Percentiles rank a stretch among this genome's conserved stretches.
Conservation (phyloP, 2,797 vertebrate genomes). For the Macrochelys suwanniensis region DNA sequence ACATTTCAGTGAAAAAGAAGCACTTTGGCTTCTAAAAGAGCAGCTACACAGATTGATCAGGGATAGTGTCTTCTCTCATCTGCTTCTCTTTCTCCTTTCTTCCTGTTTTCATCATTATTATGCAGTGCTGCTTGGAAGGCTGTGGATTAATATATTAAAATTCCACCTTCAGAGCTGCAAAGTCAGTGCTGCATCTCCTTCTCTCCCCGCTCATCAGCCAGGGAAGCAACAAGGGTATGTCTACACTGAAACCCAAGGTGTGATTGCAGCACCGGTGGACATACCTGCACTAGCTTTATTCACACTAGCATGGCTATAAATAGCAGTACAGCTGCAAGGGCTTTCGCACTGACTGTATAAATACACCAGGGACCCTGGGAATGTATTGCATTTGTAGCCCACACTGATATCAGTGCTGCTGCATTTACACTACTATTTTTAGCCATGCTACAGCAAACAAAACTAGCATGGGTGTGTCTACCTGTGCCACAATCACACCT, state of each 20-base stretch:
- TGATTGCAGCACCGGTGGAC: not conserved
- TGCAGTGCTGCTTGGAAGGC: not conserved
- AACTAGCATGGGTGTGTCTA: not conserved
- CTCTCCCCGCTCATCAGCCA: fast-evolving
- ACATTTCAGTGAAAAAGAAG: not conserved
- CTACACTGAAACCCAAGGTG: not conserved
- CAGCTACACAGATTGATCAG: not conserved
- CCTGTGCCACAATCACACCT: not conserved
- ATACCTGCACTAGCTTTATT: not conserved
- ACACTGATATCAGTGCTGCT: not conserved
- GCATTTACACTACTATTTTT: not conserved
- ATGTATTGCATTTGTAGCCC: not conserved
- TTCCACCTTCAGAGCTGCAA: not conserved
- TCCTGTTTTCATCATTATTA: not conserved
- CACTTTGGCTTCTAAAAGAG: not conserved
- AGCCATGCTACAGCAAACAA: not conserved
- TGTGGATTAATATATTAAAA: not conserved
- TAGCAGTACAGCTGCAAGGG: not conserved
- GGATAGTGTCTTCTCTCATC: not conserved
- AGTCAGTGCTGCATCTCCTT: not conserved
- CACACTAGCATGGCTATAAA: not conserved
- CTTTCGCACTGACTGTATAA: not conserved
- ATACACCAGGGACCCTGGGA: not conserved
- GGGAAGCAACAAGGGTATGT: not conserved
- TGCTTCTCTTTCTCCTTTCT: not conserved